A percentile compares a stretch with the other conserved stretches of the same genome.
Evolutionary conservation across 2,113 vertebrate genomes (phyloP).

Genomic region (Picathartes gymnocephalus): DNA sequence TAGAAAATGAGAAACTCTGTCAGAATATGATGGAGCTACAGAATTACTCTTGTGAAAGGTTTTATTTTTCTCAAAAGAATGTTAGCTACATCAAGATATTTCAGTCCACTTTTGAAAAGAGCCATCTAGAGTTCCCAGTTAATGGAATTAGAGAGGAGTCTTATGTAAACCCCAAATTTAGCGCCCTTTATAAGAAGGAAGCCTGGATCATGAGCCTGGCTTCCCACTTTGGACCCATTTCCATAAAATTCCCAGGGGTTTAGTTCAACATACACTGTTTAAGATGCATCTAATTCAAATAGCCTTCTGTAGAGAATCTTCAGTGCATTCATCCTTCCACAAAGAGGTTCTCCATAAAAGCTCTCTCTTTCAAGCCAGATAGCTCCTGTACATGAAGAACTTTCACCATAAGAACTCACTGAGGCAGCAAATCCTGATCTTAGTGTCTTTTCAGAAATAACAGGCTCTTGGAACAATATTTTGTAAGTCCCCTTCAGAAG

Average conservation of each 20-base stretch:
- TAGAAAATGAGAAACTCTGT: conserved; percentile 43
- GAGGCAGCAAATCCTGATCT: conserved; percentile 64
- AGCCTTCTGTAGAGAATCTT: conserved; percentile 61
- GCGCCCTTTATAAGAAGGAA: not conserved
- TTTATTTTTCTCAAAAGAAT: conserved; percentile 43
- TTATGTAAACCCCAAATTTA: not conserved
- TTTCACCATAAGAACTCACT: conserved; percentile 69
- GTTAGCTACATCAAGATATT: conserved; percentile 13
- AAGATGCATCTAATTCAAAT: conserved; percentile 72
- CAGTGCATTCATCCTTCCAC: conserved; percentile 59
- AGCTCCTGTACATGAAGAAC: conserved; percentile 66
- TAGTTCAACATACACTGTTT: conserved; percentile 60
- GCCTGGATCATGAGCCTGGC: not conserved
- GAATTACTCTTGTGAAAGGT: not conserved
- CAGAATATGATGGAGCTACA: not conserved
- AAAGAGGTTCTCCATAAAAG: conserved; percentile 68
- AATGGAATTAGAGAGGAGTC: conserved; percentile 7
- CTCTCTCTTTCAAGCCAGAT: conserved; percentile 63
- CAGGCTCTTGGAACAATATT: conserved; percentile 62
- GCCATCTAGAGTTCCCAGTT: conserved; percentile 49
- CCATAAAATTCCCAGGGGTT: conserved; percentile 32
- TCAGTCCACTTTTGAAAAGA: conserved; percentile 60
- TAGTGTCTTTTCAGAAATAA: conserved; percentile 60
- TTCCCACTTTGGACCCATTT: conserved; percentile 15
- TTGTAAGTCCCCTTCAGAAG: conserved; percentile 68